Evolutionary conservation across 2,113 vertebrate genomes (phyloP).

Genomic region (Neodon shergylaensis): DNA sequence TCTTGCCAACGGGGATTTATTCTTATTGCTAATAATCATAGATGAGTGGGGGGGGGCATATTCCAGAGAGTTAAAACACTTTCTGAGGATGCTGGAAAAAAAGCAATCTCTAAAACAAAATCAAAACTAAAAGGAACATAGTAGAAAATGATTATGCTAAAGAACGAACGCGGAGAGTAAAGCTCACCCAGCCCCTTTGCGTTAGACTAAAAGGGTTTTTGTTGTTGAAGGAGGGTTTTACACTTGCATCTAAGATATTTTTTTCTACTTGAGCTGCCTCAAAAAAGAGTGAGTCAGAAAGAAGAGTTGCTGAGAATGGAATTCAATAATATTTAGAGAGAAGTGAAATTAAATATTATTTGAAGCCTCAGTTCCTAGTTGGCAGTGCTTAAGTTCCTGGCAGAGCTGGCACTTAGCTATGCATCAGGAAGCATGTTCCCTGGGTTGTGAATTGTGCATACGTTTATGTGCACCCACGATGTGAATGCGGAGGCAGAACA

Average conservation of each 20-base stretch:
- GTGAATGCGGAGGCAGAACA: no score
- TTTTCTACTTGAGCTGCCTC: slow-evolving; percentile 69
- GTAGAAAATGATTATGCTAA: slow-evolving; percentile 46
- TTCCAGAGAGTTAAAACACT: slow-evolving; percentile 58
- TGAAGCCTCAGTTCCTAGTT: slow-evolving; percentile 58
- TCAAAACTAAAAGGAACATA: neutral
- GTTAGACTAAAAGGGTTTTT: slow-evolving; percentile 5
- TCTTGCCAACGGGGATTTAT: slow-evolving; percentile 45
- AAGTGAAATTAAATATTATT: slow-evolving; percentile 69
- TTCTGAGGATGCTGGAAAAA: neutral
- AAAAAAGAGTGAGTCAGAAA: slow-evolving; percentile 58
- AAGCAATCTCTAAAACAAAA: slow-evolving; percentile 6
- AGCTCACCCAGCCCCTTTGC: neutral
- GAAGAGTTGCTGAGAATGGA: slow-evolving; percentile 66
- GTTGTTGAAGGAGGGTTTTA: slow-evolving; percentile 41
- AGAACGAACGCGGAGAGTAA: neutral
- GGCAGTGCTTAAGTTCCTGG: neutral
- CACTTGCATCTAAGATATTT: slow-evolving; percentile 57
- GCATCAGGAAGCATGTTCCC: slow-evolving; percentile 1
- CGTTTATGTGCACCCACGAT: neutral
- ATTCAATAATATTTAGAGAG: slow-evolving; percentile 69
- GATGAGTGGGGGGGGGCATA: slow-evolving; percentile 41
- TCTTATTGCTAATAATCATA: slow-evolving; percentile 47
- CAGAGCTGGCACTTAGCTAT: slow-evolving; percentile 34
- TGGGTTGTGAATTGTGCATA: slow-evolving; percentile 12